Conservation (phyloP, 2,888 invertebrate genomes). For the Strigamia transsilvanica region DNA sequence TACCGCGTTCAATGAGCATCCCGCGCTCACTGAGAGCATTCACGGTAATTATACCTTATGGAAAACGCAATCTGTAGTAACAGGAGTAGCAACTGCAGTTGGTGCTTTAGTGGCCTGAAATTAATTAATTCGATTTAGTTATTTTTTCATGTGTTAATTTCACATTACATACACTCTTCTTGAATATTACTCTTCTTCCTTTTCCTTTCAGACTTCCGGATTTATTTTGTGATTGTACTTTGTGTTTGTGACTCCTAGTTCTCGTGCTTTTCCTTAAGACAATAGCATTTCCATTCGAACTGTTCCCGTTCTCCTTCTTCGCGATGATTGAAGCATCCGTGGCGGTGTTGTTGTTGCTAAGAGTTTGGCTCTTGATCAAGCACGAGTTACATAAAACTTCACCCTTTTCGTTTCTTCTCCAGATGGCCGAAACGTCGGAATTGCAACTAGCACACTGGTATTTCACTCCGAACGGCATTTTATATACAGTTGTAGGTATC, state of each 20-base stretch:
- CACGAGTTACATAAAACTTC: constrained; percentile 79
- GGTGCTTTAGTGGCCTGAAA: constrained; percentile 79
- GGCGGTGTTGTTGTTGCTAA: constrained; percentile 40
- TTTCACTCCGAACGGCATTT: constrained; percentile 68
- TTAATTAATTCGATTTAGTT: not conserved
- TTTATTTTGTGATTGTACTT: constrained; percentile 57
- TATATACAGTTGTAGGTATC: not conserved
- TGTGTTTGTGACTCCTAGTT: constrained; percentile 57
- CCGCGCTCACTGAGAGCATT: too few species aligned
- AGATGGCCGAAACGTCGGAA: constrained; percentile 75
- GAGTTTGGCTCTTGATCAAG: constrained; percentile 62
- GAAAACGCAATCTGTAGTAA: constrained; percentile 81
- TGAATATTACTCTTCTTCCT: constrained; percentile 79
- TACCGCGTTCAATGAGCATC: too few species aligned
- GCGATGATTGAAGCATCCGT: not conserved
- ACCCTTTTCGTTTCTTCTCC: constrained; percentile 78
- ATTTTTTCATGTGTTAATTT: not conserved
- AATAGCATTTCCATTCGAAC: constrained; percentile 53
- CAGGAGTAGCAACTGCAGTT: constrained; percentile 79
- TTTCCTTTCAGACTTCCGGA: constrained; percentile 70
- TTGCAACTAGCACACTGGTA: constrained; percentile 77
- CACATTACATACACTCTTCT: constrained; percentile 68
- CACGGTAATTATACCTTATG: constrained; percentile 72
- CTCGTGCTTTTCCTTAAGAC: constrained; percentile 58
- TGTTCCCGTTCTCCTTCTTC: constrained; percentile 54